Conservation (phyloP, 2,797 vertebrate genomes). For the Hydrolagus colliei region DNA sequence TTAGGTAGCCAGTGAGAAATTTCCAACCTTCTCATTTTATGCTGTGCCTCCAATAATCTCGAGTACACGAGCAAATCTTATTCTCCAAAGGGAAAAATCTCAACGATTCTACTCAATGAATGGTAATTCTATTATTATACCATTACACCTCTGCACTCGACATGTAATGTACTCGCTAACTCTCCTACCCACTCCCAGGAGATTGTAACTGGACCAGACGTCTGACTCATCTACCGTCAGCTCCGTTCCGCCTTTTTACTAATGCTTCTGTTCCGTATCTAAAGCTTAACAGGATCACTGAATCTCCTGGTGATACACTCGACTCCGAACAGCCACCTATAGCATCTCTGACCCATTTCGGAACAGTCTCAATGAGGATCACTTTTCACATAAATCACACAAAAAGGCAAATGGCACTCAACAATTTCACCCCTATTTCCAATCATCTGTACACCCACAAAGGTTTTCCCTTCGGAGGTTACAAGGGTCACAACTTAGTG, state of each 20-base stretch:
- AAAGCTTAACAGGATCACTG: slow-evolving; percentile 30
- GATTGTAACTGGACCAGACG: slow-evolving; percentile 13
- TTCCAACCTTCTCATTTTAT: background rate
- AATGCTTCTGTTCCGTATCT: slow-evolving; percentile 23
- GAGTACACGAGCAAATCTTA: background rate
- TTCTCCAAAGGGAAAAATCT: slow-evolving; percentile 6
- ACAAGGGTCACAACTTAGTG: slow-evolving; percentile 56
- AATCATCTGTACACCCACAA: slow-evolving; percentile 52
- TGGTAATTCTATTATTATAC: slow-evolving; percentile 15
- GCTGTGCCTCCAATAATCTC: background rate
- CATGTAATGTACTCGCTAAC: slow-evolving; percentile 16
- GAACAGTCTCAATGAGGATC: slow-evolving; percentile 43
- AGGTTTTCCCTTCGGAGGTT: slow-evolving; percentile 57
- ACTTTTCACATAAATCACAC: slow-evolving; percentile 46
- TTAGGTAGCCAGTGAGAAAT: background rate
- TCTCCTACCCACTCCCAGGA: background rate
- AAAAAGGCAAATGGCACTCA: slow-evolving; percentile 50
- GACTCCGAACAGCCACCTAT: slow-evolving; percentile 13
- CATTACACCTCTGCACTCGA: slow-evolving; percentile 5
- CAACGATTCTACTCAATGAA: background rate
- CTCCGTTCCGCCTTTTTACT: slow-evolving; percentile 20
- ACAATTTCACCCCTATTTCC: slow-evolving; percentile 54
- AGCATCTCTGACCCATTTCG: slow-evolving; percentile 36
- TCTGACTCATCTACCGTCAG: slow-evolving; percentile 23
- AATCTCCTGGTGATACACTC: slow-evolving; percentile 29